Evolutionary conservation across 2,888 invertebrate species (phyloP).

Genomic region (Bellardia pandia): DNA sequence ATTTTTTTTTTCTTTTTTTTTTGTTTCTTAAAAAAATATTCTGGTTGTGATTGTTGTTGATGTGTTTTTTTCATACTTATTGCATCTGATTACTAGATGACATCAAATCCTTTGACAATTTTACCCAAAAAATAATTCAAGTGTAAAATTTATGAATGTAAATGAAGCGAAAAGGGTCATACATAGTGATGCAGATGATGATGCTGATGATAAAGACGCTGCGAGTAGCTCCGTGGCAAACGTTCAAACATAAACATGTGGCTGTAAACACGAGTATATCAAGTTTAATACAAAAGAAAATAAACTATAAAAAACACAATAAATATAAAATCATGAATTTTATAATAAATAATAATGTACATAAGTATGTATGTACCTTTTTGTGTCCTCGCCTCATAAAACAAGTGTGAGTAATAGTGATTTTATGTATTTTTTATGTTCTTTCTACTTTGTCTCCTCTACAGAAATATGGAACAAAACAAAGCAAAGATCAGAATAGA

Average conservation of each 20-base stretch:
- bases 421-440: slow-evolving; percentile 4
- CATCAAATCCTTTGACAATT: slow-evolving; percentile 69
- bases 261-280: slow-evolving; percentile 2
- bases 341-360: neutral
- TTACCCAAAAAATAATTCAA: slow-evolving; percentile 65
- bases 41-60: neutral
- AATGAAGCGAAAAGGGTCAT: slow-evolving; percentile 69
- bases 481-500: slow-evolving; percentile 22
- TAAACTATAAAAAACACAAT: neutral
- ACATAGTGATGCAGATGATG: slow-evolving; percentile 21
- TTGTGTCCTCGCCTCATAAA: slow-evolving; percentile 12
- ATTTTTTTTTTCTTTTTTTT: neutral
- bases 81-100: slow-evolving; percentile 60
- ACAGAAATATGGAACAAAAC: neutral
- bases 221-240: neutral
- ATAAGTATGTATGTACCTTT: neutral
- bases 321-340: neutral
- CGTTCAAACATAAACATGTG: neutral
- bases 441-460: neutral
- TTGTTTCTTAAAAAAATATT: neutral
- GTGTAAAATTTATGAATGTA: slow-evolving; percentile 69
- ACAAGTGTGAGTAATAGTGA: slow-evolving; percentile 20
- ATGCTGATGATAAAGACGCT: neutral
- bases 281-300: neutral
- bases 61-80: neutral